These are phyloP conservation scores for Bufotes viridis DNA, from an alignment of 2,797 vertebrate species.

Conservation along the genomic window DNA sequence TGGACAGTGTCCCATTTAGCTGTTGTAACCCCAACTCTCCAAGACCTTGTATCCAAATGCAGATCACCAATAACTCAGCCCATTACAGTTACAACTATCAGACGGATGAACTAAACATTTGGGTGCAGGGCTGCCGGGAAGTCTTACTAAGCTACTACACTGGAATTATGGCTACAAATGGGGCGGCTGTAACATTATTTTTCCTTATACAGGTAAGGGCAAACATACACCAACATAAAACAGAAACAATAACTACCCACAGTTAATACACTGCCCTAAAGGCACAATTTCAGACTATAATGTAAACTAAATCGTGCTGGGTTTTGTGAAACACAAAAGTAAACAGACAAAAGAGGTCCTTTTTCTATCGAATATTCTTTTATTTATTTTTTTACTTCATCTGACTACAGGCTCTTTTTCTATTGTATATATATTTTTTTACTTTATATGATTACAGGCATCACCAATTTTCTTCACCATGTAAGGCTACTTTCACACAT, in stretches of 20 bases:
- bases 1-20: constrained; percentile 84
- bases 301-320: background rate
- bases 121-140: constrained; percentile 79
- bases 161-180: constrained; percentile 82
- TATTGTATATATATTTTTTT: too few species aligned
- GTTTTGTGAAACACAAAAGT: too few species aligned
- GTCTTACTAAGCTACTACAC: constrained; percentile 80
- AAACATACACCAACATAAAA: background rate
- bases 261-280: background rate
- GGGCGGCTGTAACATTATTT: constrained; percentile 76
- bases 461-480: too few species aligned
- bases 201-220: constrained; percentile 78
- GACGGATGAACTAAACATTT: constrained; percentile 83
- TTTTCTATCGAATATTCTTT: too few species aligned
- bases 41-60: constrained; percentile 82
- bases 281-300: background rate
- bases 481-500: too few species aligned
- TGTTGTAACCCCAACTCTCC: constrained; percentile 85
- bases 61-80: constrained; percentile 83
- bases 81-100: constrained; percentile 83
- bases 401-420: too few species aligned
- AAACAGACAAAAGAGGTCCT: too few species aligned
- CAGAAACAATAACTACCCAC: background rate
- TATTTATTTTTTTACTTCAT: too few species aligned
- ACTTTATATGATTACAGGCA: too few species aligned